Evolutionary conservation across 2,888 invertebrate species (phyloP).

Genomic region (Coecobrya sp.): DNA sequence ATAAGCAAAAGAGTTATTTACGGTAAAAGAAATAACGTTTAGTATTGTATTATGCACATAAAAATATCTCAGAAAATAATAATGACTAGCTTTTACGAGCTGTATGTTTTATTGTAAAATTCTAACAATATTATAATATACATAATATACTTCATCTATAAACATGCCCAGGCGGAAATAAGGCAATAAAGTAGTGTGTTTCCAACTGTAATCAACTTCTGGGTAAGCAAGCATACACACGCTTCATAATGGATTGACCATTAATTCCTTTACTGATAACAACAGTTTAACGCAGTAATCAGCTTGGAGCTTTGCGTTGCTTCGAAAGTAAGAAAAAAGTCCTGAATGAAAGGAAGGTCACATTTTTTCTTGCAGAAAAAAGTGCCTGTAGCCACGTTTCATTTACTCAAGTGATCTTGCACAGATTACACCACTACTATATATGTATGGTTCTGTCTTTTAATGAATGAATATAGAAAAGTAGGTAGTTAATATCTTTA

Average conservation of each 20-base stretch:
- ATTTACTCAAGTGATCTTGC: not conserved
- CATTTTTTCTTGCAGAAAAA: constrained; percentile 61
- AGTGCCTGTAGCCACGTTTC: constrained; percentile 52
- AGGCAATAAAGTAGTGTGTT: constrained; percentile 71
- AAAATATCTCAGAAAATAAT: constrained; percentile 56
- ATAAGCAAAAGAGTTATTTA: constrained; percentile 41
- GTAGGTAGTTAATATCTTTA: constrained; percentile 1
- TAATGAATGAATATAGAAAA: constrained; percentile 32
- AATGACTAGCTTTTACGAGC: constrained; percentile 45
- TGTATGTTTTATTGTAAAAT: constrained; percentile 17
- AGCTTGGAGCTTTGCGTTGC: constrained; percentile 22
- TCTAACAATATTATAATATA: constrained; percentile 9
- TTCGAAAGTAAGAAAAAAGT: constrained; percentile 18
- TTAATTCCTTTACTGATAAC: constrained; percentile 70
- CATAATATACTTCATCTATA: too few relatives aligned
- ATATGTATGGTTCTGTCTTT: not conserved
- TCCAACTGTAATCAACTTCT: constrained; percentile 67
- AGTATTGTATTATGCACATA: constrained; percentile 49
- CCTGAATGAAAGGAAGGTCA: constrained; percentile 72
- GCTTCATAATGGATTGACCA: constrained; percentile 69
- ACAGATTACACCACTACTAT: not conserved
- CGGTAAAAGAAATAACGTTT: constrained; percentile 64
- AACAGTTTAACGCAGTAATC: constrained; percentile 56
- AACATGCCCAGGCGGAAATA: constrained; percentile 78
- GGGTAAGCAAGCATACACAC: constrained; percentile 57